Base-by-base conservation (phyloP, 2,113 vertebrate species). In the Trochalopteron elliotii region DNA sequence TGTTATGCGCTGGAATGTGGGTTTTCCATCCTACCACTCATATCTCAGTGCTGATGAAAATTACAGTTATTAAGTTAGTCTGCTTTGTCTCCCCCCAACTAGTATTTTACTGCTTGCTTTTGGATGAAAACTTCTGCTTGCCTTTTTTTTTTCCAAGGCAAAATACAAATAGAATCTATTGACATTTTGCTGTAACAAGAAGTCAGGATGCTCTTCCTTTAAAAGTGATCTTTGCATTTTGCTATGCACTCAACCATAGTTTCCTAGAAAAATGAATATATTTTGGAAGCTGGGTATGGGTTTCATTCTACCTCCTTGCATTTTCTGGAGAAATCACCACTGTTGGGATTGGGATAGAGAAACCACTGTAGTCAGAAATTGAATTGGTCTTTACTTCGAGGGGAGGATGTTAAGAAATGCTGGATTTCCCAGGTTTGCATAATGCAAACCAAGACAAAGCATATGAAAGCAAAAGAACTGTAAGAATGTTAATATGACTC, bases 41-140 rank as follows among this genome's bases (percentile, higher is more conserved):
- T 90, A 55, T 60, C 92, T 87, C 47, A 24, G 40, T 88, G 52
- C 70, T 91, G 78, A 94, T 91, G 76, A 92, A 97, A 97, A 96
- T 95, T 96, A 53, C 55, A 93, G 67, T 42, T 79, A 87, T 93
- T 95, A 95, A 87, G 70, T 87, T 75, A 67, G 37, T 53, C 61
- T 94, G 78, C 76, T 45, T 92, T 63, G 71, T 87, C 33, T 97
- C 82, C 57, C 25, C 67, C 79, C 95, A 65, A 18, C 67, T 70
- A 83, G 44, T 12, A 57, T 92, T 96, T 96, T 94, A 55, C 45
- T 68, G 55, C 63, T 84, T n/a, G 4, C 83, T 93, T 97, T 47
- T 94, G 55, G 30, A 56, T 50, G 57, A 69, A 68, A 96, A 93
- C 6, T 76, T 89, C 68, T 89, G 44, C 47, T 86, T 17, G 8